These are phyloP conservation scores for Chascanopsetta lugubris DNA, from an alignment of 2,113 vertebrate species.

Conservation along the genomic window DNA sequence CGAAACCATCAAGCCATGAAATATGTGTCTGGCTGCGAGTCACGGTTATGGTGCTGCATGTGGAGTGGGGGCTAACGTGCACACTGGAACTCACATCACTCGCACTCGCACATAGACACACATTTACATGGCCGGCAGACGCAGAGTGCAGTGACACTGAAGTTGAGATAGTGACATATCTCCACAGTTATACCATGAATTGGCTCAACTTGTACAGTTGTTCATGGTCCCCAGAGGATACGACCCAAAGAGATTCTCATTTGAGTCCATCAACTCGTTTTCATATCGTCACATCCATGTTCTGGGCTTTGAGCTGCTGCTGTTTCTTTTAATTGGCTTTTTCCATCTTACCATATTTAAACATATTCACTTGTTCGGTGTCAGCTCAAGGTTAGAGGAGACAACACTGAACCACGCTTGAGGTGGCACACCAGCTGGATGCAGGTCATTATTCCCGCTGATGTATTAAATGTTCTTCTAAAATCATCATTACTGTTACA, in stretches of 20 bases:
- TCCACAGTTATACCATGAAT: neutral
- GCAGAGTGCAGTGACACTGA: too few species aligned
- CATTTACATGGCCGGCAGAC: neutral
- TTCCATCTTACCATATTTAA: neutral
- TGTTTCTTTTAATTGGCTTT: neutral
- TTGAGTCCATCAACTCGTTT: too few species aligned
- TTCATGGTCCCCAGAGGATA: too few species aligned
- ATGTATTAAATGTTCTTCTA: neutral
- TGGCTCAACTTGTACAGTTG: too few species aligned
- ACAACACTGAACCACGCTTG: neutral
- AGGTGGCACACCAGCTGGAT: neutral
- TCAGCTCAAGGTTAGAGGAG: constrained; percentile 1
- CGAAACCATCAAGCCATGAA: constrained; percentile 64
- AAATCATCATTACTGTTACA: constrained; percentile 27
- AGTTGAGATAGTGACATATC: neutral
- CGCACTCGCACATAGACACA: neutral
- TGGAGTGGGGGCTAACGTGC: constrained; percentile 6
- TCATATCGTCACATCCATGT: too few species aligned
- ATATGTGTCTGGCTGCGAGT: constrained; percentile 60
- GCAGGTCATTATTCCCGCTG: neutral
- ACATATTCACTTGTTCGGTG: neutral
- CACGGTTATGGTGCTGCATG: constrained; percentile 30
- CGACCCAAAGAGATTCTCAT: too few species aligned
- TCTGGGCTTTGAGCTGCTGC: too few species aligned
- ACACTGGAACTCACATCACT: neutral